A percentile compares a stretch with the other conserved stretches of the same genome.
phyloP scores from a whole-genome alignment of 1,140 invertebrate species.

The Tachypleus tridentatus region DNA sequence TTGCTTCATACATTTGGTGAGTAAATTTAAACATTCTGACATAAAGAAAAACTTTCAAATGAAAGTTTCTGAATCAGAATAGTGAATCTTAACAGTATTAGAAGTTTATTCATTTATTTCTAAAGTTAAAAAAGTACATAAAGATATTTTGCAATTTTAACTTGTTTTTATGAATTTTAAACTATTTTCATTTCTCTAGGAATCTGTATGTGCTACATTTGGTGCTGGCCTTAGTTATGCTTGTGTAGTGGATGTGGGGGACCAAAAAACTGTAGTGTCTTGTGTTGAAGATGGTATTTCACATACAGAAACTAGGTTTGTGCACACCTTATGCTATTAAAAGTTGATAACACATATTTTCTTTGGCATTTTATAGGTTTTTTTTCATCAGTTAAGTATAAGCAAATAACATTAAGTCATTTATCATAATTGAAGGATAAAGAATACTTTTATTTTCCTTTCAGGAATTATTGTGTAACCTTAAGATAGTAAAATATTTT shows the following conservation, averaged over 20 bases:
- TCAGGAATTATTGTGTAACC: too few relatives aligned
- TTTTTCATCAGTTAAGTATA: constrained; percentile 5
- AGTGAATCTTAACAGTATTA: too few relatives aligned
- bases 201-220: constrained; percentile 63
- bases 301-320: constrained; percentile 59
- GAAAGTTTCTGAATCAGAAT: too few relatives aligned
- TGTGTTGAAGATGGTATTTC: constrained; percentile 95
- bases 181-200: constrained; percentile 8
- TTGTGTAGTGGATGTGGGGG: constrained; percentile 89
- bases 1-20: constrained; percentile 77
- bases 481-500: too few relatives aligned
- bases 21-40: constrained; percentile 18
- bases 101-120: too few relatives aligned
- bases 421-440: too few relatives aligned
- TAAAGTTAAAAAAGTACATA: too few relatives aligned
- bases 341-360: not conserved
- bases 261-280: constrained; percentile 87
- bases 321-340: too few relatives aligned
- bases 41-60: too few relatives aligned
- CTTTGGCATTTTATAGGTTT: not conserved
- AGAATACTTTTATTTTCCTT: too few relatives aligned
- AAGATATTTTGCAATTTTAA: too few relatives aligned
- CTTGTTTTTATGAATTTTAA: not conserved
- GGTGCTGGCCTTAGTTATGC: constrained; percentile 81
- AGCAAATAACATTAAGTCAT: not conserved